Percentiles rank a stretch among this genome's conserved stretches.
These are phyloP conservation scores for Spodoptera exigua DNA, from an alignment of 2,888 invertebrate species.

Conservation along the genomic window DNA sequence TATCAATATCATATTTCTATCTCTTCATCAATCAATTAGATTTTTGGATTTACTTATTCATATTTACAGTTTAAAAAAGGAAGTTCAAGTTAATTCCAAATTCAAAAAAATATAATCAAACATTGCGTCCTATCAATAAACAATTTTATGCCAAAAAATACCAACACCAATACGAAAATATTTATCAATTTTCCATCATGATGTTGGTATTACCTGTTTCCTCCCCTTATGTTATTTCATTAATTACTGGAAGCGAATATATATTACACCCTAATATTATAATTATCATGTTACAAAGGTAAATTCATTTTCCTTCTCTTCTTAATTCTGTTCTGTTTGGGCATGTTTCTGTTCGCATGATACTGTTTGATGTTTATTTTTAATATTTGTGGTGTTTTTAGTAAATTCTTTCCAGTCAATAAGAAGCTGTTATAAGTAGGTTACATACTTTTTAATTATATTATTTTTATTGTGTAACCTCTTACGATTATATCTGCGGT, in stretches of 20 bases:
- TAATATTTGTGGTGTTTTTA: neutral
- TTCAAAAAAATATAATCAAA: no score
- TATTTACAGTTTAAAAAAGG: no score
- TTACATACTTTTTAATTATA: constrained; percentile 19
- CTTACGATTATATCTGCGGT: no score
- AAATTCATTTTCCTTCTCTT: constrained; percentile 11
- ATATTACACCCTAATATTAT: constrained; percentile 34
- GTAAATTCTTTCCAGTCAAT: constrained; percentile 30
- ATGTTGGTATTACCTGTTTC: constrained; percentile 11
- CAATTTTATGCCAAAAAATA: neutral
- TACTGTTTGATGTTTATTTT: constrained; percentile 8
- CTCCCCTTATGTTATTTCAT: constrained; percentile 18
- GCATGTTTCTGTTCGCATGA: constrained; percentile 28
- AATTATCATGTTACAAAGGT: constrained; percentile 34
- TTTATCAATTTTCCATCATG: constrained; percentile 21
- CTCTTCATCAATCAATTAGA: no score
- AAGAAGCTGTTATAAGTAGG: neutral
- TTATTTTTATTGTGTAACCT: no score
- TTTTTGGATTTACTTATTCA: no score
- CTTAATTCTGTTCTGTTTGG: neutral
- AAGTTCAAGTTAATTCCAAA: no score
- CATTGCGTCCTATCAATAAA: no score
- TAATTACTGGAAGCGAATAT: constrained; percentile 33
- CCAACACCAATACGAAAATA: constrained; percentile 4
- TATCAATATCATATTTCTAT: no score